Evolutionary conservation across 2,888 invertebrate genomes (phyloP).

Genomic region (Alcis repandata): DNA sequence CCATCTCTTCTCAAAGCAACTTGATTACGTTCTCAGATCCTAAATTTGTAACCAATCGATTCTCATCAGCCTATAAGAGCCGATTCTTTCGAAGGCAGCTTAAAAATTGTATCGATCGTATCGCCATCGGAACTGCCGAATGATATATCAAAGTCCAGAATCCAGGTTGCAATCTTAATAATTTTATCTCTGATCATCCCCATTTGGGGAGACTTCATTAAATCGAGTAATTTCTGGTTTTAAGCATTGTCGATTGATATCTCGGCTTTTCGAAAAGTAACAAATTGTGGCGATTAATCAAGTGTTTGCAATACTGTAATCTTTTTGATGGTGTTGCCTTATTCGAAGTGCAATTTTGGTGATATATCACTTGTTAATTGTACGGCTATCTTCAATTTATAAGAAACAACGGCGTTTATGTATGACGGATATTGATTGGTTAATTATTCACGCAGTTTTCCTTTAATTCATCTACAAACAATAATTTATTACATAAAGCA

Average conservation of each 20-base stretch:
- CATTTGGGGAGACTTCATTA: constrained; percentile 48
- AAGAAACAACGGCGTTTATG: constrained; percentile 2
- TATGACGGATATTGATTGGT: constrained; percentile 6
- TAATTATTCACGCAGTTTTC: not conserved
- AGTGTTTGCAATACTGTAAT: constrained; percentile 60
- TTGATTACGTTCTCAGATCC: constrained; percentile 32
- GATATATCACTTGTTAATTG: constrained; percentile 43
- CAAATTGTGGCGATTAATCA: constrained; percentile 65
- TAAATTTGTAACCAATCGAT: constrained; percentile 69
- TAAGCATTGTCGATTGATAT: constrained; percentile 45
- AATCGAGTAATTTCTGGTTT: constrained; percentile 53
- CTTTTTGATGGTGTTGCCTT: constrained; percentile 48
- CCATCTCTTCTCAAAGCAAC: too few relatives aligned
- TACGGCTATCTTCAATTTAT: constrained; percentile 21
- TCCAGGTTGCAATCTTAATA: constrained; percentile 76
- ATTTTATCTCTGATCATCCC: constrained; percentile 72
- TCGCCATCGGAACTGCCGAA: constrained; percentile 59
- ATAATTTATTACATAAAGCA: too few relatives aligned
- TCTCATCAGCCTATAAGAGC: constrained; percentile 32
- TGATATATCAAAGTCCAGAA: constrained; percentile 80
- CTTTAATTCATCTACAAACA: not conserved
- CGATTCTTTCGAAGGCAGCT: constrained; percentile 51
- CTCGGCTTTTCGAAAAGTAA: constrained; percentile 52
- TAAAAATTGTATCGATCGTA: constrained; percentile 72
- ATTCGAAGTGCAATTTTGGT: constrained; percentile 34